Percentiles rank a stretch among this genome's conserved stretches.
Evolutionary conservation across 2,797 vertebrate genomes (phyloP).

Genomic region (Hydrolagus colliei): DNA sequence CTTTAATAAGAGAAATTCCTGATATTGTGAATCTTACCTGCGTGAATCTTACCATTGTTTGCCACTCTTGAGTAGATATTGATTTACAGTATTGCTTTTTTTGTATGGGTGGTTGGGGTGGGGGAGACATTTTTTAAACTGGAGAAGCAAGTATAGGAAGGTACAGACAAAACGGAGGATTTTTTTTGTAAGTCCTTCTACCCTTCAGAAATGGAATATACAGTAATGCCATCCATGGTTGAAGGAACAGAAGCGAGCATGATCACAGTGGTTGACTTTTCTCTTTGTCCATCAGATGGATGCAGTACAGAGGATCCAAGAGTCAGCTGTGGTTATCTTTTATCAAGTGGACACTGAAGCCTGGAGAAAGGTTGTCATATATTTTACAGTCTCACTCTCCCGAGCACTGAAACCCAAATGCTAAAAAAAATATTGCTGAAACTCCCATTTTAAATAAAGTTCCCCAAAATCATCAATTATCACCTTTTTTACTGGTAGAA

Average conservation of each 20-base stretch:
- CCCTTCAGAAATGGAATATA: not conserved
- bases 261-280: not conserved
- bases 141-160: not conserved
- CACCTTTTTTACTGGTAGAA: not conserved
- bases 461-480: not conserved
- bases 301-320: not conserved
- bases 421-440: slow-evolving; percentile 1
- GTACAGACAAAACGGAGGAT: not conserved
- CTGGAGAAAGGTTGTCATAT: not conserved
- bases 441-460: slow-evolving; percentile 8
- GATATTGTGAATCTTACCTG: not conserved
- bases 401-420: not conserved
- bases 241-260: not conserved
- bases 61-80: not conserved
- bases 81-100: not conserved
- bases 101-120: not conserved
- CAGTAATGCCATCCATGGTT: not conserved
- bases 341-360: slow-evolving; percentile 4
- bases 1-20: not conserved
- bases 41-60: not conserved
- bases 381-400: not conserved
- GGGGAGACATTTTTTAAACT: not conserved
- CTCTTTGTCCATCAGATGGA: not conserved
- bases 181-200: not conserved
- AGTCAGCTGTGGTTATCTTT: not conserved